Evolutionary conservation across 2,113 vertebrate species (phyloP).

Genomic region (Sphyrna mokarran): DNA sequence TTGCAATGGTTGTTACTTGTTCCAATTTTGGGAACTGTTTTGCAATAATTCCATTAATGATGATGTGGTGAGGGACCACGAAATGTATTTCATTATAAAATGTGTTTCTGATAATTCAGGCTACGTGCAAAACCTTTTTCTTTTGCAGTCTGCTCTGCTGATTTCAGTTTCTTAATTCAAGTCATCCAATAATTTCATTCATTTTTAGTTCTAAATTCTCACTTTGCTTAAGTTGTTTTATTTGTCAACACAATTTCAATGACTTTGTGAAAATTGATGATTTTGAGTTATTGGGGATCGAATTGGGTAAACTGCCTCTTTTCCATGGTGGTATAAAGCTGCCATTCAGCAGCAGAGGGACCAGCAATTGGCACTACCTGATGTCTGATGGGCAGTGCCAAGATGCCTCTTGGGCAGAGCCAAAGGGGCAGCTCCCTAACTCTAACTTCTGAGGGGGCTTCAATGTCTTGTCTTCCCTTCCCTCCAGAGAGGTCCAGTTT

Average conservation of each 20-base stretch:
- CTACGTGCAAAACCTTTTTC: neutral
- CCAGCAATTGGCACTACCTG: neutral
- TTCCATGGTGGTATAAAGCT: neutral
- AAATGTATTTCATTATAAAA: neutral
- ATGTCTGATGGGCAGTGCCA: too few species aligned
- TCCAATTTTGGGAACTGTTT: neutral
- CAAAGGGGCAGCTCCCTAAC: too few species aligned
- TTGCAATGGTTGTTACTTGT: neutral
- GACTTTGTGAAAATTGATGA: neutral
- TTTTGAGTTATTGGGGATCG: neutral
- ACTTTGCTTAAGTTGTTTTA: neutral
- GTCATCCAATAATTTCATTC: neutral
- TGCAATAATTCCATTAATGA: neutral
- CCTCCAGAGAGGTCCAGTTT: too few species aligned
- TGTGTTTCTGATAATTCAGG: neutral
- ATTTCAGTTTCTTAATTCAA: neutral
- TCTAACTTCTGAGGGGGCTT: too few species aligned
- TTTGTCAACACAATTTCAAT: too few species aligned
- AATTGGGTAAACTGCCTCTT: neutral
- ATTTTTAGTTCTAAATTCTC: neutral
- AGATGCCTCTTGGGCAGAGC: too few species aligned
- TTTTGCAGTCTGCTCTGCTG: neutral
- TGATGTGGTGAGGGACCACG: neutral
- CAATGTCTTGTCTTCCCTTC: too few species aligned
- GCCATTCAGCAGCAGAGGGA: neutral